phyloP scores from a whole-genome alignment of 2,797 vertebrate genomes.

The Pangasius macronema region DNA sequence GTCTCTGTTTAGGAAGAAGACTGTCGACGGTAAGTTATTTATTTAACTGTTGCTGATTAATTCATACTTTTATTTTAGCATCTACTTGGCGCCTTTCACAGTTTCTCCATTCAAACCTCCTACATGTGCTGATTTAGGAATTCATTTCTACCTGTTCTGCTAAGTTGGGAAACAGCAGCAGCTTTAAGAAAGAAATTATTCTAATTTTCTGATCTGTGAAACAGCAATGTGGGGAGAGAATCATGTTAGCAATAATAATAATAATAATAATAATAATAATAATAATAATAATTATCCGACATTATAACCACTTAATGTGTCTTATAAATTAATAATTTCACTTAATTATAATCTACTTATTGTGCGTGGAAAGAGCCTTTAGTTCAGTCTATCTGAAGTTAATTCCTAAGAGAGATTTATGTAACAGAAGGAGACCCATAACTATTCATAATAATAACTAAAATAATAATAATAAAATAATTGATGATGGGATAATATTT shows the following conservation, averaged over 20 bases:
- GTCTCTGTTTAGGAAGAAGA: constrained; percentile 96
- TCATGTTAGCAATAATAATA: not conserved
- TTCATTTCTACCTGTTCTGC: not conserved
- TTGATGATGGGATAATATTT: not conserved
- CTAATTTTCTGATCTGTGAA: not conserved
- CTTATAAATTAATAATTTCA: not conserved
- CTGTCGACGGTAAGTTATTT: constrained; percentile 88
- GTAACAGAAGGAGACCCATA: not conserved
- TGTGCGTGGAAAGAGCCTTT: not conserved
- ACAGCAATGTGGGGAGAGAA: not conserved
- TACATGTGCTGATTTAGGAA: not conserved
- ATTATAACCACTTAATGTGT: not conserved
- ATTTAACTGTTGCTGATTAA: constrained; percentile 9
- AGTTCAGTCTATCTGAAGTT: not conserved
- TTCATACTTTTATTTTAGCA: not conserved
- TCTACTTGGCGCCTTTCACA: not conserved
- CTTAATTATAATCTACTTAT: not conserved
- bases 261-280: not conserved
- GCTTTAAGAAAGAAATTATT: not conserved
- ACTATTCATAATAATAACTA: not conserved
- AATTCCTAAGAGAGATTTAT: not conserved
- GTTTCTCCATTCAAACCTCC: not conserved
- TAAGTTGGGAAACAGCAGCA: not conserved
- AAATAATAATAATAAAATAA: not conserved
- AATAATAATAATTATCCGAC: not conserved